Conservation (phyloP, 2,888 invertebrate species). For the Leptinotarsa haldemani region DNA sequence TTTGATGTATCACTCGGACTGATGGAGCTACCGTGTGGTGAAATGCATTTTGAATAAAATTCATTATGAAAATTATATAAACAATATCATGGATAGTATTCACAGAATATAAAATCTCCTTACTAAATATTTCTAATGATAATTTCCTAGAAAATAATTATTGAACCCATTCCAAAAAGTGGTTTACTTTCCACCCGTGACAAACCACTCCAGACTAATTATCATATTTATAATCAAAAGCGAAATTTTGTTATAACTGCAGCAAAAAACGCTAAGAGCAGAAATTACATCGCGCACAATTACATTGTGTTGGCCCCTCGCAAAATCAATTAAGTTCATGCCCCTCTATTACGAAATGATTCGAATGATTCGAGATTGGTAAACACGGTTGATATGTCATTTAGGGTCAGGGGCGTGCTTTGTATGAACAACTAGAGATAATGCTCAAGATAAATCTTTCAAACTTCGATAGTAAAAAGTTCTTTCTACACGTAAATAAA, state of each 20-base stretch:
- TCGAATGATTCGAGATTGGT: conserved; percentile 63
- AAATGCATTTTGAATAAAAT: too few species aligned
- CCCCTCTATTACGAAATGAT: conserved; percentile 62
- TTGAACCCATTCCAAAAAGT: too few species aligned
- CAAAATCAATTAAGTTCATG: conserved; percentile 62
- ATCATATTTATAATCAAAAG: background rate
- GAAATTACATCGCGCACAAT: conserved; percentile 33
- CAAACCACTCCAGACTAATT: too few species aligned
- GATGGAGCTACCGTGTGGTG: too few species aligned
- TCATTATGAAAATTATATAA: too few species aligned
- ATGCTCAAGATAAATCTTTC: background rate
- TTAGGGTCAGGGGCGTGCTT: conserved; percentile 24
- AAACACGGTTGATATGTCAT: conserved; percentile 61
- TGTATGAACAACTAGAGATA: background rate
- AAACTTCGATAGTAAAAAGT: background rate
- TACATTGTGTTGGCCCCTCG: conserved; percentile 39
- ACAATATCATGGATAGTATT: too few species aligned
- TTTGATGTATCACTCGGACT: too few species aligned
- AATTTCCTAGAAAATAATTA: too few species aligned
- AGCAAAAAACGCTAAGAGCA: conserved; percentile 31
- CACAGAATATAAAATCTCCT: too few species aligned
- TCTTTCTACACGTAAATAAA: too few species aligned
- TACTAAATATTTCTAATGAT: too few species aligned
- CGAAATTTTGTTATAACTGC: conserved; percentile 23
- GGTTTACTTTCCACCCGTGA: too few species aligned